A percentile compares a stretch with the other conserved stretches of the same genome.
These are phyloP conservation scores for Spizella passerina DNA, from an alignment of 2,797 vertebrate species.

Conservation along the genomic window DNA sequence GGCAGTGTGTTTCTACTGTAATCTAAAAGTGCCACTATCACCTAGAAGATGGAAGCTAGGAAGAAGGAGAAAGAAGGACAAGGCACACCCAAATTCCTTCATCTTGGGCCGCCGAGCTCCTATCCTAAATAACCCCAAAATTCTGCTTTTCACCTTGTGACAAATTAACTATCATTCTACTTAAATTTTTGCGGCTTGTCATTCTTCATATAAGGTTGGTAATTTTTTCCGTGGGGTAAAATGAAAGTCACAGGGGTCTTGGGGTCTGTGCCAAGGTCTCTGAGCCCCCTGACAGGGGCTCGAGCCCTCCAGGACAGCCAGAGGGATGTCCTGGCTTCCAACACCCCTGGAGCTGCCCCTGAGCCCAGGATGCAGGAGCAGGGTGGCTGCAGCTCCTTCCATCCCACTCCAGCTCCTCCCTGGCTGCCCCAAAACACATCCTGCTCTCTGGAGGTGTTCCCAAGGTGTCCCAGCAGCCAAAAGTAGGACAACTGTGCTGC, in stretches of 20 bases:
- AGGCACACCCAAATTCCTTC: not conserved
- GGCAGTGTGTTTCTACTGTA: not conserved
- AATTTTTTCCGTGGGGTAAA: not conserved
- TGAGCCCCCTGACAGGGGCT: too few relatives aligned
- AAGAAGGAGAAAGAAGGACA: not conserved
- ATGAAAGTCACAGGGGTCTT: not conserved
- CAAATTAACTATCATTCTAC: not conserved
- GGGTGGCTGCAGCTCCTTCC: not conserved
- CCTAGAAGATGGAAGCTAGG: not conserved
- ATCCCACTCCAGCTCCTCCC: not conserved
- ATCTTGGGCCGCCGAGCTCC: not conserved
- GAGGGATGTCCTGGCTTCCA: accelerated
- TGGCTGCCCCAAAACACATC: not conserved
- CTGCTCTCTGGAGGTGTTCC: not conserved
- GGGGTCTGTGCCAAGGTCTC: too few relatives aligned
- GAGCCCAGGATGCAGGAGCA: not conserved
- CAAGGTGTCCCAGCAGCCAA: accelerated
- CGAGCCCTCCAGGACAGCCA: accelerated
- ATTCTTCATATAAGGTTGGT: not conserved
- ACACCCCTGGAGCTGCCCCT: not conserved
- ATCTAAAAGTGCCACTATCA: not conserved
- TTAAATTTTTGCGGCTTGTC: not conserved
- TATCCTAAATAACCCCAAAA: not conserved
- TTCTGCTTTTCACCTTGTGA: not conserved
- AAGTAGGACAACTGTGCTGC: not conserved